Conservation (phyloP, 2,113 vertebrate genomes). For the Psittacula cyanocephala region DNA sequence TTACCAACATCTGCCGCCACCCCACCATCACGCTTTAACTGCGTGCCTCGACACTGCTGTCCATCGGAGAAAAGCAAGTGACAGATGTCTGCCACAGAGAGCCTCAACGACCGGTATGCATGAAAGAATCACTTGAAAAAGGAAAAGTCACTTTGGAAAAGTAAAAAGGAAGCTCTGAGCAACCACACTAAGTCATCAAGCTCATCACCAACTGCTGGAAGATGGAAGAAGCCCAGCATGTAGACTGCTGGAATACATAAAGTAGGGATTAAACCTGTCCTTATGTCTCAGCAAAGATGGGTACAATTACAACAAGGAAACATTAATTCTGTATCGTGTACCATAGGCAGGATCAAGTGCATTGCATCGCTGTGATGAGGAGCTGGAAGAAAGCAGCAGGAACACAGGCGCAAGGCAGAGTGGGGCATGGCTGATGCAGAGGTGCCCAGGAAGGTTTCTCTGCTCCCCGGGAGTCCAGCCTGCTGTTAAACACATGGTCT, state of each 20-base stretch:
- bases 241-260: background rate
- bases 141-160: background rate
- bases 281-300: background rate
- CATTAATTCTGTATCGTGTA: fast-evolving
- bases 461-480: background rate
- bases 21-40: background rate
- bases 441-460: background rate
- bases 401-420: background rate
- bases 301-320: background rate
- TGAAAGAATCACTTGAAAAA: background rate
- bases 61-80: background rate
- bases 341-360: background rate
- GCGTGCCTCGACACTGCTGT: fast-evolving
- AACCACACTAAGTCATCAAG: background rate
- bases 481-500: background rate
- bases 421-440: fast-evolving
- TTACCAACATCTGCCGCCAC: background rate
- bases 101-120: fast-evolving
- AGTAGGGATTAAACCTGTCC: background rate
- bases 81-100: background rate
- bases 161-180: background rate
- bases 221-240: background rate
- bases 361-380: background rate
- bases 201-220: background rate
- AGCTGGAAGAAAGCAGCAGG: background rate